A percentile compares a stretch with the other conserved stretches of the same genome.
phyloP scores from a whole-genome alignment of 2,888 invertebrate species.

The Volucella inflata region DNA sequence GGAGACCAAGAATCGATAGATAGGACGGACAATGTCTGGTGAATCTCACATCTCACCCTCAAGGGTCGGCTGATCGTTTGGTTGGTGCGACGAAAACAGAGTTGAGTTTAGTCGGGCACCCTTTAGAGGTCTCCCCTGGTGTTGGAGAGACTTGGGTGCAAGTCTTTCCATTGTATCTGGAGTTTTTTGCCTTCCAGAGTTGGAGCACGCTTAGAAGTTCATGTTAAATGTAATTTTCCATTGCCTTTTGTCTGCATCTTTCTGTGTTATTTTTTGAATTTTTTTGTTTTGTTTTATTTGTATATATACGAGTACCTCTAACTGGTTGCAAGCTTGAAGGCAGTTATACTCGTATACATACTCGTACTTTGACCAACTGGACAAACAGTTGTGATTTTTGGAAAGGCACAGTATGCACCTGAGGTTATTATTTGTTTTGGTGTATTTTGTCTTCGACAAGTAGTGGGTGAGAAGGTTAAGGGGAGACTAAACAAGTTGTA shows the following conservation, averaged over 20 bases:
- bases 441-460: conserved; percentile 20
- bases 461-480: conserved; percentile 22
- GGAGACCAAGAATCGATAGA: conserved; percentile 47
- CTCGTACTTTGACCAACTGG: conserved; percentile 46
- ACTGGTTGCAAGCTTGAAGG: conserved; percentile 52
- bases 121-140: conserved; percentile 24
- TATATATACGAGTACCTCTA: neutral
- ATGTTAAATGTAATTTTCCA: conserved; percentile 23
- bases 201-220: conserved; percentile 28
- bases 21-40: conserved; percentile 20
- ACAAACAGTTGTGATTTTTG: conserved; percentile 13
- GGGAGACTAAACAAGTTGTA: too few species aligned
- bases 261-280: conserved; percentile 23
- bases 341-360: neutral
- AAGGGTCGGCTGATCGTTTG: conserved; percentile 50
- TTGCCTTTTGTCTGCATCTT: conserved; percentile 9
- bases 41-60: conserved; percentile 47
- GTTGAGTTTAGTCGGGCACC: conserved; percentile 70
- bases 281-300: neutral
- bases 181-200: conserved; percentile 37
- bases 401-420: conserved; percentile 51
- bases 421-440: conserved; percentile 39
- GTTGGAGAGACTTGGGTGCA: conserved; percentile 26
- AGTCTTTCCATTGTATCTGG: conserved; percentile 1
- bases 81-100: conserved; percentile 32